phyloP scores from a whole-genome alignment of 2,888 invertebrate species.

The Celastrina argiolus region DNA sequence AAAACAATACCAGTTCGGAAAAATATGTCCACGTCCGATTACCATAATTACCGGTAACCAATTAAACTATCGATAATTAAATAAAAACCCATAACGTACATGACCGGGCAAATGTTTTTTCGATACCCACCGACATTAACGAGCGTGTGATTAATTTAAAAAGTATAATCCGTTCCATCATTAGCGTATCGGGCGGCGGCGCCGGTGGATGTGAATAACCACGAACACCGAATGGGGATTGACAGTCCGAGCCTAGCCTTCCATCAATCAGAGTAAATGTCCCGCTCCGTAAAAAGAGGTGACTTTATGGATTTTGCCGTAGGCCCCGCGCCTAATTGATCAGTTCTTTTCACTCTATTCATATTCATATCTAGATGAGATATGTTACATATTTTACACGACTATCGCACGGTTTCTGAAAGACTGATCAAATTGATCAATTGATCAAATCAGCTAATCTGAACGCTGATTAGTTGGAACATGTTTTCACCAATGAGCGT shows the following conservation, averaged over 20 bases:
- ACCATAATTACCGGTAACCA: conserved; percentile 1
- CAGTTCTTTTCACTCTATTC: conserved; percentile 1
- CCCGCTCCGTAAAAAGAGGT: neutral
- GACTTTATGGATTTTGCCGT: conserved; percentile 7
- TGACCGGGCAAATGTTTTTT: conserved; percentile 25
- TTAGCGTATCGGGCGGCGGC: conserved; percentile 45
- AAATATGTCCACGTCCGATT: conserved; percentile 5
- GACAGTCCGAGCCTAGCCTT: conserved; percentile 14
- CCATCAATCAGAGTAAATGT: conserved; percentile 22
- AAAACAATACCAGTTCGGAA: neutral
- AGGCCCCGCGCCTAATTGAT: conserved; percentile 3
- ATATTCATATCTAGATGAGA: neutral
- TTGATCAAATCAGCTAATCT: too few relatives aligned
- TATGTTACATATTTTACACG: too few relatives aligned
- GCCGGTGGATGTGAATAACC: conserved; percentile 46
- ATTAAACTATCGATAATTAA: conserved; percentile 19
- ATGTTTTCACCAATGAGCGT: too few relatives aligned
- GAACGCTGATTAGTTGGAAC: too few relatives aligned
- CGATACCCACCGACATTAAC: conserved; percentile 22
- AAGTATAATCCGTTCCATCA: conserved; percentile 31
- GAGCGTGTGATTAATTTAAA: conserved; percentile 35
- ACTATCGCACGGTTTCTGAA: too few relatives aligned
- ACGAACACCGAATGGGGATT: conserved; percentile 37
- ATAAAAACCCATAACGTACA: conserved; percentile 17
- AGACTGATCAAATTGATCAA: too few relatives aligned